Conservation (phyloP, 2,113 vertebrate genomes). For the Pachypanchax playfairii region DNA sequence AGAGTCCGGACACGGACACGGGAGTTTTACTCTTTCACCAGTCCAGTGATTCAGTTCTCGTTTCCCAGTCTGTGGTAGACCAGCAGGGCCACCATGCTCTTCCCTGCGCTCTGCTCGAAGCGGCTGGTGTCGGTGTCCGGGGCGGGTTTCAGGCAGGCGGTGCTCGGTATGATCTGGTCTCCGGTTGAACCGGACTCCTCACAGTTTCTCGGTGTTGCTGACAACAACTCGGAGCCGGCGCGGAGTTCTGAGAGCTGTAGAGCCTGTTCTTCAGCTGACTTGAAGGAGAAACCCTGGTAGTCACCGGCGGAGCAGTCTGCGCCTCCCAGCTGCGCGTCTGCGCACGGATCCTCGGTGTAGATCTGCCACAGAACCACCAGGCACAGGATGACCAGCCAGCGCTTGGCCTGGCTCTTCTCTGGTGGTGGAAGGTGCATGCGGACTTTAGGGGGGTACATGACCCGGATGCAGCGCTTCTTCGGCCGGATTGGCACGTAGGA, state of each 20-base stretch:
- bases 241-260: conserved; percentile 21
- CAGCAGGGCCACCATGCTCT: conserved; percentile 78
- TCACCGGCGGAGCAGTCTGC: conserved; percentile 16
- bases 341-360: conserved; percentile 78
- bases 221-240: conserved; percentile 6
- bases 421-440: conserved; percentile 80
- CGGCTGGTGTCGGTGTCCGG: conserved; percentile 31
- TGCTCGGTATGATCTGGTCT: conserved; percentile 17
- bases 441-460: conserved; percentile 81
- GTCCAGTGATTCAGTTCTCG: conserved; percentile 47
- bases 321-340: conserved; percentile 39
- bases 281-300: conserved; percentile 64
- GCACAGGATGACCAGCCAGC: conserved; percentile 77
- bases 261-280: conserved; percentile 59
- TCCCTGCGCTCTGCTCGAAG: conserved; percentile 65
- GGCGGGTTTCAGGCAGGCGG: conserved; percentile 38
- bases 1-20: background rate
- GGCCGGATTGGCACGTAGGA: conserved; percentile 57
- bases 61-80: conserved; percentile 75
- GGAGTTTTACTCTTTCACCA: background rate
- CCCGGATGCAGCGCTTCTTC: conserved; percentile 74
- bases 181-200: background rate
- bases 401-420: conserved; percentile 77
- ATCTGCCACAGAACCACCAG: conserved; percentile 82
- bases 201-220: background rate